Conservation (phyloP, 1,140 invertebrate genomes). For the Paracyclopina nana region DNA sequence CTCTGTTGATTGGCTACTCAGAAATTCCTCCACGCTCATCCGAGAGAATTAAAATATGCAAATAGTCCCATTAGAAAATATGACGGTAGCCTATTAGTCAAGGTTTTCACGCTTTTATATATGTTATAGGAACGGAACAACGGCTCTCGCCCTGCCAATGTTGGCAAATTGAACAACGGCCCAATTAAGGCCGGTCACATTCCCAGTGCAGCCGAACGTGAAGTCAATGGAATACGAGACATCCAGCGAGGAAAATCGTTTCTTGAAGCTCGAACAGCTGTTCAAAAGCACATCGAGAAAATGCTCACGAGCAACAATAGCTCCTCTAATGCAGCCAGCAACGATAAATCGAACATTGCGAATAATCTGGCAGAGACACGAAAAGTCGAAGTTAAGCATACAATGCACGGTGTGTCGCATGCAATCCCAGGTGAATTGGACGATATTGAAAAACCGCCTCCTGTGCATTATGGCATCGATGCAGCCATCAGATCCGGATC, state of each 20-base stretch:
- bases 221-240: not conserved
- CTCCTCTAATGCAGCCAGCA: not conserved
- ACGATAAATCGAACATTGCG: not conserved
- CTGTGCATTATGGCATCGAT: constrained; percentile 5
- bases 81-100: too few species aligned
- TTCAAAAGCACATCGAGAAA: constrained; percentile 59
- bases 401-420: constrained; percentile 1
- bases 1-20: too few species aligned
- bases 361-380: not conserved
- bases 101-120: too few species aligned
- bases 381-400: constrained; percentile 15
- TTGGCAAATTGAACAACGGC: too few species aligned
- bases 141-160: too few species aligned
- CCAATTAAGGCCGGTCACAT: too few species aligned
- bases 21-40: too few species aligned
- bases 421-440: not conserved
- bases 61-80: too few species aligned
- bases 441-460: not conserved
- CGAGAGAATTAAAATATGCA: too few species aligned
- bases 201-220: not conserved
- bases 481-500: not conserved
- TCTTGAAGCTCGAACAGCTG: constrained; percentile 28
- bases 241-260: constrained; percentile 20
- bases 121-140: too few species aligned
- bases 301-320: constrained; percentile 58